Evolutionary conservation across 2,888 invertebrate species (phyloP).

Genomic region (Lissocephala sabroskyi): DNA sequence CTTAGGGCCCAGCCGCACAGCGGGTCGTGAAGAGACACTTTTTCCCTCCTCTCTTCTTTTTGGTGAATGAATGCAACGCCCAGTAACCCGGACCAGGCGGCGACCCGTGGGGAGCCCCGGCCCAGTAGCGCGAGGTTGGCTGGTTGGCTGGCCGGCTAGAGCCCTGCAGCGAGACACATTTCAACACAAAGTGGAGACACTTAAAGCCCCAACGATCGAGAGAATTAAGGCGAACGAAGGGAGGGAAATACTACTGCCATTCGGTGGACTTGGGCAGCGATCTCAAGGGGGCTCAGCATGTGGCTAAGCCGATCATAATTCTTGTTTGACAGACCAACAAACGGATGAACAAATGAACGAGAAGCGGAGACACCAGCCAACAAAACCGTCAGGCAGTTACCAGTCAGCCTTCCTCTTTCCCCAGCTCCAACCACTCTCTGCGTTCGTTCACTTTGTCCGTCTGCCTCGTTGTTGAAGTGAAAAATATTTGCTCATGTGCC

Average conservation of each 20-base stretch:
- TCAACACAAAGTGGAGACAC: slow-evolving; percentile 64
- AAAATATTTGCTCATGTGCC: slow-evolving; percentile 54
- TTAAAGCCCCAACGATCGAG: slow-evolving; percentile 66
- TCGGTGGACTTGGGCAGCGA: slow-evolving; percentile 1
- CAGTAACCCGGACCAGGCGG: not conserved
- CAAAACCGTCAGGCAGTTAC: slow-evolving; percentile 24
- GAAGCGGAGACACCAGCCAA: slow-evolving; percentile 43
- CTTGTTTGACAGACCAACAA: slow-evolving; percentile 70
- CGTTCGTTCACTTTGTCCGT: not conserved
- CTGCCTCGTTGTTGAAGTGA: slow-evolving; percentile 15
- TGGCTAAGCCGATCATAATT: slow-evolving; percentile 72
- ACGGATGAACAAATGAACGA: slow-evolving; percentile 64
- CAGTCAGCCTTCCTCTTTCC: slow-evolving; percentile 6
- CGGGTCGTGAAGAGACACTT: slow-evolving; percentile 60
- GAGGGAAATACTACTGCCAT: too few relatives aligned
- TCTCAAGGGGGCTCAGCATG: slow-evolving; percentile 69
- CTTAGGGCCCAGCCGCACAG: slow-evolving; percentile 52
- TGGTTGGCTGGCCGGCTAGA: slow-evolving; percentile 4
- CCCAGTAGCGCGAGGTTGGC: slow-evolving; percentile 12
- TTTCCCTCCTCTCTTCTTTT: too few relatives aligned
- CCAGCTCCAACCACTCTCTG: slow-evolving; percentile 4
- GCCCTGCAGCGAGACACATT: slow-evolving; percentile 53
- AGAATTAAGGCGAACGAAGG: too few relatives aligned
- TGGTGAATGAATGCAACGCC: slow-evolving; percentile 40
- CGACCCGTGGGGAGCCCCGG: slow-evolving; percentile 1